Evolutionary conservation across 1,140 invertebrate genomes (phyloP), one percentile per base, ranked within the genome.

Genomic region (Hormaphis cornu): DNA sequence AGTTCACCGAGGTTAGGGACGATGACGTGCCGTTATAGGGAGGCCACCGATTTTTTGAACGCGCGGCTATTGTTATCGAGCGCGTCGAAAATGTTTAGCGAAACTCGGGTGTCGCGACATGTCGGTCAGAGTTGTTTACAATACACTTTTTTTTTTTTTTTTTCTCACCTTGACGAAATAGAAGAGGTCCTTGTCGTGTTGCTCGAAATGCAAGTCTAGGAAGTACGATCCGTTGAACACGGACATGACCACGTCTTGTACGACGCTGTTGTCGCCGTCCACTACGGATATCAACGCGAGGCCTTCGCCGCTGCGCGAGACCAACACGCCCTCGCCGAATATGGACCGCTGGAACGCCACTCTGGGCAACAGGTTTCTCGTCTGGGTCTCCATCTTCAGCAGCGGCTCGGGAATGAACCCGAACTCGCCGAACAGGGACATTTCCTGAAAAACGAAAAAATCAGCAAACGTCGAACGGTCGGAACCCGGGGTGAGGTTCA

Each of bases 211-310:
- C 0, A 96, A 79, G 71, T 95, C 90, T n/a, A 97, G 77, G 80
- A 95, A 90, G 76, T 88, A 88, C 0, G 93, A 95, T 74, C 91
- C 91, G 77, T 97, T 97, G 75, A 97, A 90, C 8, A 97, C 90
- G 0, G 92, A 92, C 1, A 90, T 92, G 0, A 95, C 90, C 1
- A 96, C 90, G 75, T 95, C 91, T 77, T 92, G 90, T 0, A 94
- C 87, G 1, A 95, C 91, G 70, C 87, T 87, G 74, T 91, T 91
- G 0, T 88, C 87, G 1, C 89, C 89, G 72, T 92, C 90, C 0
- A 91, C 89, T 0, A 91, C 87, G 74, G 89, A 91, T 4, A 93
- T 88, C 3, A 93, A 80, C 0, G 91, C 86, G 16, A 90, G 85
- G 69, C 87, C 87, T 35, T 77, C 78, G 20, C 86, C 86, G 0